Evolutionary conservation across 1,140 invertebrate genomes (phyloP).

Genomic region (Lineus longissimus): DNA sequence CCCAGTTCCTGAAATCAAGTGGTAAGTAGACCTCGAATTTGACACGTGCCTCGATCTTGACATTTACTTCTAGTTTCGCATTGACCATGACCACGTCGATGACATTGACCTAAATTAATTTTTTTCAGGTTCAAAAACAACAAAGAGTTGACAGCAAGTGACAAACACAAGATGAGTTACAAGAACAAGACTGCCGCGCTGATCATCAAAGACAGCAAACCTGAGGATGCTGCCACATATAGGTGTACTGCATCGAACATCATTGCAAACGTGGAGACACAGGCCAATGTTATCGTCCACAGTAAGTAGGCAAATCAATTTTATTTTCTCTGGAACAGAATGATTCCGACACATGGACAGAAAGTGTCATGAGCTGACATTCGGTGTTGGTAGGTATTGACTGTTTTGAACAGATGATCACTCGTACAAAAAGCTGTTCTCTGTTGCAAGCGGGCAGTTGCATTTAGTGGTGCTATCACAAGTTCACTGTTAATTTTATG

Average conservation of each 20-base stretch:
- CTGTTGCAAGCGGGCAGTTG: no score
- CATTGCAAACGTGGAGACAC: conserved; percentile 44
- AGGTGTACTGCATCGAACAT: conserved; percentile 41
- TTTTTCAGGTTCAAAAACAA: conserved; percentile 46
- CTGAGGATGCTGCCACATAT: conserved; percentile 45
- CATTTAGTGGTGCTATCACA: not conserved
- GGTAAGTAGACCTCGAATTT: conserved; percentile 15
- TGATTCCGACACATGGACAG: no score
- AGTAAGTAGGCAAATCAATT: conserved; percentile 31
- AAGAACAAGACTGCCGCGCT: conserved; percentile 35
- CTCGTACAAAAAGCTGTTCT: no score
- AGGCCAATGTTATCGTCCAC: conserved; percentile 45
- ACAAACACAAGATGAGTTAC: conserved; percentile 34
- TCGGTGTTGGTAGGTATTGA: no score
- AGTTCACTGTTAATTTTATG: not conserved
- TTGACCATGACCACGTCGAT: conserved; percentile 48
- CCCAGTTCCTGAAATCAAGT: conserved; percentile 12
- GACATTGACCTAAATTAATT: conserved; percentile 46
- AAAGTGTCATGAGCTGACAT: no score
- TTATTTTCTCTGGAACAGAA: not conserved
- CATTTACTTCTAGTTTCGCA: conserved; percentile 82
- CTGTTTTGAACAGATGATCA: no score
- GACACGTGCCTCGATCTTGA: conserved; percentile 61
- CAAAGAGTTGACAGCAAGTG: conserved; percentile 26
- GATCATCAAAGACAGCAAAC: conserved; percentile 43